Evolutionary conservation across 2,888 invertebrate species (phyloP).

Genomic region (Drosophila birchii): DNA sequence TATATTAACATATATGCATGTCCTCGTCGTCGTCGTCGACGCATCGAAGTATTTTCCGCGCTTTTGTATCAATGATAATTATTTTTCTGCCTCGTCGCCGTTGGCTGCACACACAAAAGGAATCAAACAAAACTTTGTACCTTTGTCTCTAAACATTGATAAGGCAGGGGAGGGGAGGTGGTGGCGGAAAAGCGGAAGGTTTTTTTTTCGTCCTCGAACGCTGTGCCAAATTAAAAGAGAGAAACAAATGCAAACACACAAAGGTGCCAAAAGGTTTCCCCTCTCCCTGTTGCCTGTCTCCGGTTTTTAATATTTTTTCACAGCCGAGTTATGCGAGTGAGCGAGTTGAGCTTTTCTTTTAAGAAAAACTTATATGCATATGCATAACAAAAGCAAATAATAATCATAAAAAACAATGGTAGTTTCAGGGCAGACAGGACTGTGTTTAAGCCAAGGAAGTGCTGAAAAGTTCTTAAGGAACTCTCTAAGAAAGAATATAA

Average conservation of each 20-base stretch:
- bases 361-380: constrained; percentile 50
- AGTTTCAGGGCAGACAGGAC: neutral
- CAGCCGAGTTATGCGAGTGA: constrained; percentile 44
- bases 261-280: constrained; percentile 76
- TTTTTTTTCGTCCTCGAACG: constrained; percentile 8
- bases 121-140: constrained; percentile 79
- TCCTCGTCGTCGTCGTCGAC: constrained; percentile 9
- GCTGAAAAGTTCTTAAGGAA: neutral
- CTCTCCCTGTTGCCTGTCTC: neutral
- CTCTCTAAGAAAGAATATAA: neutral
- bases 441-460: constrained; percentile 3
- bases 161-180: neutral
- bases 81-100: constrained; percentile 66
- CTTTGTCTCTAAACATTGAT: constrained; percentile 65
- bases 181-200: constrained; percentile 6
- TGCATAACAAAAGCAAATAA: constrained; percentile 44
- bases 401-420: constrained; percentile 48
- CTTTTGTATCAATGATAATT: constrained; percentile 80
- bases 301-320: constrained; percentile 68
- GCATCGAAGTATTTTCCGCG: constrained; percentile 40
- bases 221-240: constrained; percentile 81
- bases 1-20: constrained; percentile 47
- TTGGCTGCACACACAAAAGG: constrained; percentile 78
- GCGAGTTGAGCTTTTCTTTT: constrained; percentile 56
- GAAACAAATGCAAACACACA: constrained; percentile 73